Conservation (phyloP, 2,797 vertebrate species). For the Myripristis murdjan region DNA sequence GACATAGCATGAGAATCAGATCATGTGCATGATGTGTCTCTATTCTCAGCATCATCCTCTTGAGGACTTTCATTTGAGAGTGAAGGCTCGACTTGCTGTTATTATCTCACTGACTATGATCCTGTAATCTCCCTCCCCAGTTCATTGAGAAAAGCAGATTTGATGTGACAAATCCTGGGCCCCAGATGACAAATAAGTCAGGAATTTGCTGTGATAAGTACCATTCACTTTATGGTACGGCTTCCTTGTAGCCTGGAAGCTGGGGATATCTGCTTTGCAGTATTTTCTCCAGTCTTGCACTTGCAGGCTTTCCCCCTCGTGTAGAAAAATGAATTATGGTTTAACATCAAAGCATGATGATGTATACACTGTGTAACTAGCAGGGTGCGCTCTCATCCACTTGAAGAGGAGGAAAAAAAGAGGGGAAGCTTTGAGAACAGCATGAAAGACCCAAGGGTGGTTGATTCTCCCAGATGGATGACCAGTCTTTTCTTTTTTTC, state of each 20-base stretch:
- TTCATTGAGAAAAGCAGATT: constrained; percentile 79
- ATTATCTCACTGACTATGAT: constrained; percentile 68
- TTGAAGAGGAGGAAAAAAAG: neutral
- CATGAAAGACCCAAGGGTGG: constrained; percentile 36
- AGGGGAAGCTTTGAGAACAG: constrained; percentile 18
- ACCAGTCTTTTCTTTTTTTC: neutral
- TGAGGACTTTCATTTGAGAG: constrained; percentile 66
- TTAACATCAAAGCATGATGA: constrained; percentile 32
- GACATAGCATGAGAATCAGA: constrained; percentile 54
- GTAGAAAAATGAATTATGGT: constrained; percentile 2
- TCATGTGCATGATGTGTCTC: constrained; percentile 31
- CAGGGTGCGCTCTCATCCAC: neutral
- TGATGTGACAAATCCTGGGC: constrained; percentile 72
- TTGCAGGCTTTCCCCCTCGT: neutral
- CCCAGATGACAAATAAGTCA: constrained; percentile 77
- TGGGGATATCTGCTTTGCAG: constrained; percentile 36
- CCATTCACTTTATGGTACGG: constrained; percentile 50
- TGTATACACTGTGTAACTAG: constrained; percentile 11
- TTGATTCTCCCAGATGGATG: neutral
- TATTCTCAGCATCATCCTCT: constrained; percentile 53
- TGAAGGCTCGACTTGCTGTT: constrained; percentile 53
- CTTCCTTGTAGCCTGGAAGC: constrained; percentile 31
- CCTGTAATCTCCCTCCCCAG: constrained; percentile 68
- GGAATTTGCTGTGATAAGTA: constrained; percentile 67
- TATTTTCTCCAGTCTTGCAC: constrained; percentile 25